Evolutionary conservation across 2,113 vertebrate species (phyloP), one percentile per base, ranked within the genome.

Genomic region (Strix uralensis): DNA sequence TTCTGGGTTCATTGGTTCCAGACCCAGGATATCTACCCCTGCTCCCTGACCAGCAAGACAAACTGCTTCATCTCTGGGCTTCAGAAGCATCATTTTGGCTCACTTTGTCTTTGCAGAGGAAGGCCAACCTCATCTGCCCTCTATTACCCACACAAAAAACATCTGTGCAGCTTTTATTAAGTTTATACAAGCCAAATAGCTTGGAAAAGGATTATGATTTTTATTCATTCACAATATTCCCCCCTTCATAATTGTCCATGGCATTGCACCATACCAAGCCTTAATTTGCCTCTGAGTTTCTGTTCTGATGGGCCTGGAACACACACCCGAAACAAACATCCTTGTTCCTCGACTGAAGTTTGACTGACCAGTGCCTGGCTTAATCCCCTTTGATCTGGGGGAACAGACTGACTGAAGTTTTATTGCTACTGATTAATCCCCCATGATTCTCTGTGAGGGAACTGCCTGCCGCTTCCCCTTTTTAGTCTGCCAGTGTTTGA

Each of bases 101-200:
- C 1, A 0, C 38, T 83, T 52, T 84, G 46, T 27, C 70, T 91
- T 72, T 61, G 54, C 78, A 93, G 80, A 86, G 32, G 15, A 91
- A 74, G 84, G 27, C 75, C 87, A 94, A 72, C 52, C 62, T 93
- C 90, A 94, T 85, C 96, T 92, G 85, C 94, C 95, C 85, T 67
- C 85, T 81, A 85, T 94, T 88, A 95, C 55, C 44, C 92, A 18
- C 69, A 40, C 38, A 72, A 44, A 42, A 73, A 59, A 74, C 66
- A 94, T 81, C 79, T 93, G 95, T 73, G 46, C 80, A 86, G 74
- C 83, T 95, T 82, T 86, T 83, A 73, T 73, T 67, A 70, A n/a
- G 55, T 88, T 84, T 10, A 66, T 23, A 27, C 32, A 30, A 93
- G 79, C 71, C 88, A 95, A 88, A 44, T 3, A 93, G 29, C 75